Evolutionary conservation across 2,113 vertebrate species (phyloP), one percentile per base, ranked within the genome.

Genomic region (Catharus minimus): DNA sequence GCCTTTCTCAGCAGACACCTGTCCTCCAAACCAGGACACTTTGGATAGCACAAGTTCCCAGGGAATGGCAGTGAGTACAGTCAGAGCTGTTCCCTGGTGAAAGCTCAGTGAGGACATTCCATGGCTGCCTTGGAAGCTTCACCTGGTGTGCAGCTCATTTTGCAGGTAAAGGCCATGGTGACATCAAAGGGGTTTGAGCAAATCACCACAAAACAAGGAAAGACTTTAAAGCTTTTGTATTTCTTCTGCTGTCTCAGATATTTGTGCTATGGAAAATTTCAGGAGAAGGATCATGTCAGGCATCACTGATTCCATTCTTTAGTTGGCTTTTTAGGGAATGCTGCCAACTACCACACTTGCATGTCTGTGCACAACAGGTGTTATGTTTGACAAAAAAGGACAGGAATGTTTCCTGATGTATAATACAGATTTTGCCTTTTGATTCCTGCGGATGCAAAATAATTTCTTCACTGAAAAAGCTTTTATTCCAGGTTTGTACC

Each of bases 101-200:
- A 60, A 75, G 11, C 22, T 65, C 38, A 46, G 26, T 15, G 8
- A 17, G 57, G 23, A 7, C 30, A 27, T 39, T 50, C 17, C 36
- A 7, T 2, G 2, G 21, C 33, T 64, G 12, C 39, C 27, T 24
- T 32, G 44, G 60, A 11, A 80, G 15, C 27, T 38, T 0, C 2
- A 18, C 33, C 43, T 93, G 43, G 6, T 7, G 18, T 28, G 4
- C 4, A 41, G n/a, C 5, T 43, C 22, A 6, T 33, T 75, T 21
- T 22, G 19, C 1, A 20, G n/a, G 28, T 27, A 41, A 78, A 73
- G 57, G 20, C 47, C 2, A 0, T 1, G 19, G 36, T 15, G 28
- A 43, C 27, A 47, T 15, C 43, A 46, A 58, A 66, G 20, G 22
- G 5, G 5, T 67, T 74, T 50, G 47, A 36, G 55, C 13, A 38